Conservation (phyloP, 2,888 invertebrate species). For the Acleris emargana region DNA sequence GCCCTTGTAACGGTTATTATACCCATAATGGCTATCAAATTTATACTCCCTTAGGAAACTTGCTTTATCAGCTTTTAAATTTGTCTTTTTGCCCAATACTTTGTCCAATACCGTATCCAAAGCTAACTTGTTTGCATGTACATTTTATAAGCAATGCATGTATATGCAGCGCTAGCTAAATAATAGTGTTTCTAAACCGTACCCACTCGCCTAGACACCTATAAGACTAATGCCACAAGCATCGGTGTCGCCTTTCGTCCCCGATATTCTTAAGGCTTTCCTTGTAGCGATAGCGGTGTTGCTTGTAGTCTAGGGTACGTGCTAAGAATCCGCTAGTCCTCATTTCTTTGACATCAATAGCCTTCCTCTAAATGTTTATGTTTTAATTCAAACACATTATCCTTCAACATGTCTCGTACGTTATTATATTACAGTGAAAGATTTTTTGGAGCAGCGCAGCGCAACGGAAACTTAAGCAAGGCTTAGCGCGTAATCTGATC, state of each 20-base stretch:
- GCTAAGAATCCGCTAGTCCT: slow-evolving; percentile 28
- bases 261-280: slow-evolving; percentile 68
- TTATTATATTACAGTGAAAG: slow-evolving; percentile 22
- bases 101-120: too few species aligned
- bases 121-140: too few species aligned
- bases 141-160: too few species aligned
- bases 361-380: neutral
- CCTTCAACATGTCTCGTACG: neutral
- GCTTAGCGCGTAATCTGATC: slow-evolving; percentile 72
- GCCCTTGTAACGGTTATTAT: slow-evolving; percentile 7
- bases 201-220: slow-evolving; percentile 54
- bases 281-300: slow-evolving; percentile 60
- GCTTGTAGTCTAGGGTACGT: slow-evolving; percentile 44
- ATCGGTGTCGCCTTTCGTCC: slow-evolving; percentile 77
- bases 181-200: slow-evolving; percentile 41
- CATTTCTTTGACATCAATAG: slow-evolving; percentile 23
- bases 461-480: slow-evolving; percentile 62
- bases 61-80: too few species aligned
- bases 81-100: too few species aligned
- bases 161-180: slow-evolving; percentile 25
- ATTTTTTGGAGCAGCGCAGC: slow-evolving; percentile 12
- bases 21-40: slow-evolving; percentile 1
- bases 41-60: neutral
- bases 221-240: slow-evolving; percentile 68
- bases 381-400: neutral